Conservation (phyloP, 2,888 invertebrate species). For the Sinodicranocentrus sp. region DNA sequence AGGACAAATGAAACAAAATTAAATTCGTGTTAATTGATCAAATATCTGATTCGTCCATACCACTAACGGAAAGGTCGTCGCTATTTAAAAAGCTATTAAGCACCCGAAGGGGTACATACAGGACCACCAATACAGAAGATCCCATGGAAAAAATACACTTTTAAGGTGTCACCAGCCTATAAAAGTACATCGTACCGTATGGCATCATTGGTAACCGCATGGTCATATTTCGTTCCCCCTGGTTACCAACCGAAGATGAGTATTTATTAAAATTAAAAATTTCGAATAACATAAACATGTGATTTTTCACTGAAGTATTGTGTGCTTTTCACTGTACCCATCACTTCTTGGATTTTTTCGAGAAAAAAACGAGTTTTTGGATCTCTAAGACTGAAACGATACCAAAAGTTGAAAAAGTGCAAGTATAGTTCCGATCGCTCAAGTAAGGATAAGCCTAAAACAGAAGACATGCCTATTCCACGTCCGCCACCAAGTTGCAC, state of each 20-base stretch:
- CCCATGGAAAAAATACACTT: slow-evolving; percentile 59
- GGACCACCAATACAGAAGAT: slow-evolving; percentile 49
- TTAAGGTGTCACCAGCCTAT: background rate
- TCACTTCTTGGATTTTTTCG: too few relatives aligned
- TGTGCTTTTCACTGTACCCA: too few relatives aligned
- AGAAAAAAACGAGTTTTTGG: too few relatives aligned
- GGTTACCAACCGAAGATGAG: slow-evolving; percentile 22
- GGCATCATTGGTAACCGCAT: background rate
- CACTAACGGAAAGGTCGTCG: slow-evolving; percentile 31
- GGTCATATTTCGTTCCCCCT: background rate
- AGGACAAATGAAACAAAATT: slow-evolving; percentile 42
- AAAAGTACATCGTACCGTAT: too few relatives aligned
- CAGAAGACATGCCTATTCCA: background rate
- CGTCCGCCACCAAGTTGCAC: background rate
- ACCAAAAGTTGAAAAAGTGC: too few relatives aligned
- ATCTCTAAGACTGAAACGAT: too few relatives aligned
- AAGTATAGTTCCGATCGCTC: too few relatives aligned
- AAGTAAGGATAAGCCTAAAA: background rate
- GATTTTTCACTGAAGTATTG: too few relatives aligned
- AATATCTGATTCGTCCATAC: slow-evolving; percentile 8
- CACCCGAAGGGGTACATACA: slow-evolving; percentile 57
- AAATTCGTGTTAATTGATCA: slow-evolving; percentile 53
- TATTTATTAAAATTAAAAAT: slow-evolving; percentile 39
- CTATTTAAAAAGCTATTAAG: slow-evolving; percentile 28
- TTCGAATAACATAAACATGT: slow-evolving; percentile 15